Evolutionary conservation across 2,888 invertebrate genomes (phyloP), one percentile per base, ranked within the genome.

Genomic region (Microctonus hyperodae): DNA sequence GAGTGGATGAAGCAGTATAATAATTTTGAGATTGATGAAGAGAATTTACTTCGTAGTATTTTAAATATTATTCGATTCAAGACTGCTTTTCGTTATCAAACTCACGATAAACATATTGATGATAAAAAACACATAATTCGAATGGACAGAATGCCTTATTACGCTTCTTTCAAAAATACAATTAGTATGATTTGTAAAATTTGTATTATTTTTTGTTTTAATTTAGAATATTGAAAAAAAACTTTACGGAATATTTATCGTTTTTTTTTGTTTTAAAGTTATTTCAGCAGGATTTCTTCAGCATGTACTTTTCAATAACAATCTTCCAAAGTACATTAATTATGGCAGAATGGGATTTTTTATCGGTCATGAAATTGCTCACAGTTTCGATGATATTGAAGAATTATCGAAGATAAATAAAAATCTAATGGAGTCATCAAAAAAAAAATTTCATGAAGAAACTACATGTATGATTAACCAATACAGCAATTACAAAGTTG

Each of bases 251-350:
- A n/a, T n/a, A 25, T 13, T 6, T 25, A 13, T 6, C 9, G n/a
- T 1, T 7, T 16, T n/a, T n/a, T n/a, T n/a, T n/a, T n/a, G n/a
- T n/a, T n/a, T n/a, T n/a, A n/a, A n/a, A 57, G 33, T 1, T 37
- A 1, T 57, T 22, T 23, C 13, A 11, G 22, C 22, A 20, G 22
- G 6, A 37, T 1, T 23, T 11, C 7, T 37, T 2, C 35, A 35
- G 11, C 1, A 35, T 22, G 1, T 35, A 22, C 11, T 57, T 22
- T 37, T 37, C 20, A 60, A 48, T 50, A 31, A n/a, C 20, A 28
- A 60, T 20, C 28, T 25, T 31, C 60, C 60, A 9, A 22, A 48
- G 0, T 60, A 60, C 13, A 31, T 31, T 7, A 60, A 60, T 60
- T 60, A 60, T 28, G 60, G 33, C 50, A 10, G 10, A 2, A 25